Conservation (phyloP, 2,113 vertebrate genomes). For the Rhadina sibilatrix region DNA sequence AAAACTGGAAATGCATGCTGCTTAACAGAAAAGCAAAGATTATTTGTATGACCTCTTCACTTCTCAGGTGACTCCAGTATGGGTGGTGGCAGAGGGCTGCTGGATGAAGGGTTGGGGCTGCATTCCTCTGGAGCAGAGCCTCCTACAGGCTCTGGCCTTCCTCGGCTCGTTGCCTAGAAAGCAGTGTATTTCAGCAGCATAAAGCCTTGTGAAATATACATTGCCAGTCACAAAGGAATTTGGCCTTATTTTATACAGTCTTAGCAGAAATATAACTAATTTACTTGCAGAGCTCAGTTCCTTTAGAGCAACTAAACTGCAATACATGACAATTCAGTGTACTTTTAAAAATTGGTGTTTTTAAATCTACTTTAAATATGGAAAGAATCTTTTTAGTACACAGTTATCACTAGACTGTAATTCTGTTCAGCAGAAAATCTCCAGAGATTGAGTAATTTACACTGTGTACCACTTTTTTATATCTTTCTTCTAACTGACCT, state of each 20-base stretch:
- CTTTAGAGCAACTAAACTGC: not conserved
- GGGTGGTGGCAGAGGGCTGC: not conserved
- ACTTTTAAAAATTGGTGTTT: not conserved
- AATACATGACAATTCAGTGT: not conserved
- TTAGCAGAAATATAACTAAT: not conserved
- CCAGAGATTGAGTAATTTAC: not conserved
- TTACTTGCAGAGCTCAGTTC: not conserved
- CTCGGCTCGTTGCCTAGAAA: not conserved
- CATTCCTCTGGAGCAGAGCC: not conserved
- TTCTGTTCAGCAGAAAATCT: not conserved
- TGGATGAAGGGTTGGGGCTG: not conserved
- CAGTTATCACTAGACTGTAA: not conserved
- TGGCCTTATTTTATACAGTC: not conserved
- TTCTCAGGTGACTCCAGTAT: not conserved
- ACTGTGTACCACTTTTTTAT: not conserved
- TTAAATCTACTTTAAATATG: slow-evolving; percentile 10
- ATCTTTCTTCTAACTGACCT: not conserved
- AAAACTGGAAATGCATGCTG: not conserved
- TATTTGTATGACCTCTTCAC: not conserved
- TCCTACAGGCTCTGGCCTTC: not conserved
- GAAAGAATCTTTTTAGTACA: not conserved
- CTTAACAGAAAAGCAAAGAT: slow-evolving; percentile 6
- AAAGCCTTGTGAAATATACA: not conserved
- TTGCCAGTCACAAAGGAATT: not conserved
- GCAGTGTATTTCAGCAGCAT: not conserved